Base-by-base conservation (phyloP, 1,140 invertebrate genomes). In the Phocides pigmalion region DNA sequence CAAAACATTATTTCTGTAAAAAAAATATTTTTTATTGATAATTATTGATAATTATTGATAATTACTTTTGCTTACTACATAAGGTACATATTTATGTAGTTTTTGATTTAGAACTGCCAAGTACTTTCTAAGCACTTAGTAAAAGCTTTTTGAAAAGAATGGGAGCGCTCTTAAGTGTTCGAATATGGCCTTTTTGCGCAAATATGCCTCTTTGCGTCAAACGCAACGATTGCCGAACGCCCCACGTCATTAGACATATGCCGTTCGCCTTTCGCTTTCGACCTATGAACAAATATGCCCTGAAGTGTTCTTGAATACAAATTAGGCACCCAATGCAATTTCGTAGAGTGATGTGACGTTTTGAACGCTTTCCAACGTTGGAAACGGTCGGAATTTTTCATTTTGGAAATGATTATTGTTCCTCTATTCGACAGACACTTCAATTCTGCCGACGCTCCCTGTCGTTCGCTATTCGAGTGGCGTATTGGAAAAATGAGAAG, bases 281-380 rank as follows among this genome's bases (percentile, higher is more conserved):
- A 46, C 42, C 51, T 53, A 58, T 62, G 68, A 79, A 79, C 74
- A 79, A 82, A 82, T 80, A 80, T 73, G 67, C 67, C 58, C 65
- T 59, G 56, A 65, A 68, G 69, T 70, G 70, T 70, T 72, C 72
- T 70, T 68, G 82, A 84, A 84, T 84, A 84, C 78, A 78, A 81
- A 84, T 79, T 79, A 79, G 73, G 64, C 16, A 47, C 22, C 50
- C 65, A 59, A 79, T 82, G 80, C 80, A 84, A 84, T 82, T 77
- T 79, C 65, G 68, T 47, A 53, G 71, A 75, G 68, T 79, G 75
- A 82, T 79, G 75, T 79, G 82, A 81, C 76, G 65, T 74, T 82
- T 73, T 70, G 72, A 82, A 74, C 70, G 62, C 12, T 62, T 46
- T 61, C 66, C 64, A 72, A 68, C 64, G 67, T 68, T 68, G 50